phyloP scores from a whole-genome alignment of 2,797 vertebrate genomes.

The Catostomus latipinnis region DNA sequence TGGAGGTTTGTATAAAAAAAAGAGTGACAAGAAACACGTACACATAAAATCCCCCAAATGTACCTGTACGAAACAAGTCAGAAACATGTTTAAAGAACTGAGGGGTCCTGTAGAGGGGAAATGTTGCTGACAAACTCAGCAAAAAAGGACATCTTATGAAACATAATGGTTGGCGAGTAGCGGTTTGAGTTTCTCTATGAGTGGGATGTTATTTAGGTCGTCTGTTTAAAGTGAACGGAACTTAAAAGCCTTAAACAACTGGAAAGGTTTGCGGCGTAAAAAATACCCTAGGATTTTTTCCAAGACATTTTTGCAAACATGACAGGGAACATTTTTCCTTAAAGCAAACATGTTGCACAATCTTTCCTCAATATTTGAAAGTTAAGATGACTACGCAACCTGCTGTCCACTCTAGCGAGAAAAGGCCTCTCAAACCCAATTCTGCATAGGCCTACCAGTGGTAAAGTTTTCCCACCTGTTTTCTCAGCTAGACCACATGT shows the following conservation, averaged over 20 bases:
- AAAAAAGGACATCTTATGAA: neutral
- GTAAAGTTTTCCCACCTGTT: neutral
- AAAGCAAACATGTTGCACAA: neutral
- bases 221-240: neutral
- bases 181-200: slow-evolving; percentile 1
- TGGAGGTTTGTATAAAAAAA: neutral
- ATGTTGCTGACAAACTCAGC: neutral
- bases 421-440: neutral
- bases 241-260: neutral
- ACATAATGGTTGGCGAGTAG: neutral
- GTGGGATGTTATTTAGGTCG: neutral
- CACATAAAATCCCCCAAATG: neutral
- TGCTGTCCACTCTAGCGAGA: neutral
- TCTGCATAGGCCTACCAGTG: neutral
- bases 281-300: no score
- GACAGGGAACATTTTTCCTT: neutral
- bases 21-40: neutral
- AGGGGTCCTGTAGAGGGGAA: neutral
- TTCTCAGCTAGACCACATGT: neutral
- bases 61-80: neutral
- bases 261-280: neutral
- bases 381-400: slow-evolving; percentile 20
- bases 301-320: neutral
- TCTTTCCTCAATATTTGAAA: neutral
- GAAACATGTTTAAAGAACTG: neutral